Percentiles rank a stretch among this genome's conserved stretches.
These are phyloP conservation scores for Rousettus leschenaultii DNA, from an alignment of 2,113 vertebrate genomes.

Conservation along the genomic window DNA sequence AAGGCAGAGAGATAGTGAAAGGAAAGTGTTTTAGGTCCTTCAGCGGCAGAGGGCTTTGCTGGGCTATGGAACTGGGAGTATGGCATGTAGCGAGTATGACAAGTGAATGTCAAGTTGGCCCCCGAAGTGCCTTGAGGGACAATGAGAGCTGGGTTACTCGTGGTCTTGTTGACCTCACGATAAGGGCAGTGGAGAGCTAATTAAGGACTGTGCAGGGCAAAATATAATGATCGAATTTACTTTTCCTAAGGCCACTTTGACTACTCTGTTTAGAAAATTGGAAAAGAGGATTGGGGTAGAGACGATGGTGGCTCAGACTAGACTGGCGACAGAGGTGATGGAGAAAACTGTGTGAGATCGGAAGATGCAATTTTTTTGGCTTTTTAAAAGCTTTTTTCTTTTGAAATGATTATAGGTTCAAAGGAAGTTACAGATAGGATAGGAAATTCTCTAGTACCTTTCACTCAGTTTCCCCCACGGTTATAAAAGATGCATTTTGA, in stretches of 20 bases:
- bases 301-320: neutral
- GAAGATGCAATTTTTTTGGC: neutral
- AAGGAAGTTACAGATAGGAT: neutral
- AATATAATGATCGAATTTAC: too few relatives aligned
- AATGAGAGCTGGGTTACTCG: neutral
- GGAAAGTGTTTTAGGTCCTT: neutral
- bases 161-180: neutral
- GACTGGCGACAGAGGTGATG: neutral
- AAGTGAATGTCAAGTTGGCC: neutral
- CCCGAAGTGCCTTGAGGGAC: accelerated
- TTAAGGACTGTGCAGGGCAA: neutral
- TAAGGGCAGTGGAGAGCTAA: neutral
- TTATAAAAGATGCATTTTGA: neutral
- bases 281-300: neutral
- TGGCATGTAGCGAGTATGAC: accelerated
- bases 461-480: neutral
- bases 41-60: neutral
- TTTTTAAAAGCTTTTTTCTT: neutral
- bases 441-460: neutral
- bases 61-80: too few relatives aligned
- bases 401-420: neutral
- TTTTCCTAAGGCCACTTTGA: neutral
- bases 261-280: neutral
- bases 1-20: neutral
- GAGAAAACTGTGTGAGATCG: neutral